Evolutionary conservation across 2,888 invertebrate species (phyloP).

Genomic region (Escarpia spicata): DNA sequence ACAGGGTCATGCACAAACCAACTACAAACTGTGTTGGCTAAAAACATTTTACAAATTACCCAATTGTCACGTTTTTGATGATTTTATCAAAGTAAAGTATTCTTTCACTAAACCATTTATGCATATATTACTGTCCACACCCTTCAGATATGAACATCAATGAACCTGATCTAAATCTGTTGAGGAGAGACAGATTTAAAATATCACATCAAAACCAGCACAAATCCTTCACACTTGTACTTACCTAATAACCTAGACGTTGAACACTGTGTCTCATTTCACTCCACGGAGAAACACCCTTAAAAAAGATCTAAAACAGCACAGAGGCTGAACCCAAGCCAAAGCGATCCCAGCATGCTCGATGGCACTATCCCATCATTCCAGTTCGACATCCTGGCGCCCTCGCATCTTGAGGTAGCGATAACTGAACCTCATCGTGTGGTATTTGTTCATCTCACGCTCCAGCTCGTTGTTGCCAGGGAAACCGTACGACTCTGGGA

Average conservation of each 20-base stretch:
- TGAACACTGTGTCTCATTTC: background rate
- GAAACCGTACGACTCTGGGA: slow-evolving; percentile 57
- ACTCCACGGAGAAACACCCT: background rate
- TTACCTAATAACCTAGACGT: background rate
- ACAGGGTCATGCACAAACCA: no score
- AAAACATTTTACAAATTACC: no score
- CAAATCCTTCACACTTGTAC: background rate
- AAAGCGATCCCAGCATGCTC: background rate
- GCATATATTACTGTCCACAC: no score
- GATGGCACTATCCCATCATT: slow-evolving; percentile 29
- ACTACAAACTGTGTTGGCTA: no score
- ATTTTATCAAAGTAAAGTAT: no score
- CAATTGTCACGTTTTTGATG: no score
- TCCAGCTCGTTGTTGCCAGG: slow-evolving; percentile 41
- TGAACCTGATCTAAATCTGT: no score
- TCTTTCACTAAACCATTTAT: no score
- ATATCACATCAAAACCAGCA: background rate
- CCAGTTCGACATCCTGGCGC: slow-evolving; percentile 35
- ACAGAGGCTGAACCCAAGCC: background rate
- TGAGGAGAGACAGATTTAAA: background rate
- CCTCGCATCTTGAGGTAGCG: slow-evolving; percentile 35
- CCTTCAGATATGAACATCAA: no score
- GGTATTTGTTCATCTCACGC: slow-evolving; percentile 34
- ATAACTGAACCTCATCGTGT: slow-evolving; percentile 37
- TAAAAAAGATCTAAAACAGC: background rate